Base-by-base conservation (phyloP, 1,140 invertebrate genomes). In the Drosophila melanica region DNA sequence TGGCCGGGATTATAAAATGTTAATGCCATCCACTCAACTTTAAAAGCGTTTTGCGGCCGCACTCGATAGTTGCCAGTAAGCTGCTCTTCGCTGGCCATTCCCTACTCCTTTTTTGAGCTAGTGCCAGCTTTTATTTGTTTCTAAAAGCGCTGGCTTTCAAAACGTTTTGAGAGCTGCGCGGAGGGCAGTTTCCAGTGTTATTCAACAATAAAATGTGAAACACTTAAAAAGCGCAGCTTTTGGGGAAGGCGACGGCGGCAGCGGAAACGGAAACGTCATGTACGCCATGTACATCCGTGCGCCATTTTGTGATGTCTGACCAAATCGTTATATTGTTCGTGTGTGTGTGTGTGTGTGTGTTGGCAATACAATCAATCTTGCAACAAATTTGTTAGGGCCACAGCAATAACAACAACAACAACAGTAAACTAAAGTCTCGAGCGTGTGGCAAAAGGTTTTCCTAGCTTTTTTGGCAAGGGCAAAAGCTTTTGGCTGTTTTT, bases 361-460 rank as follows among this genome's bases (percentile, higher is more conserved):
- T 37, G 72, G 82, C 79, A 72, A 82, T 89, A 89, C 82, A 89
- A 89, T 89, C 85, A 90, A 89, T 89, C 80, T 80, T 72, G 70
- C 77, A 72, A 67, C 84, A 76, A 89, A 89, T 89, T 89, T 89
- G 73, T 89, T 71, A 63, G 23, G 11, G 30, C 7, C 81, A 70
- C 72, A 50, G 67, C 77, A 39, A 58, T 51, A 59, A 69, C 47
- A 60, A 66, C 62, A 59, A 69, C 47, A 60, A 66, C 62, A 71
- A 69, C 50, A 67, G 55, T 9, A 7, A 51, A 8, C 18, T 12
- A 42, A 45, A 20, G 18, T 42, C 54, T 39, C n/a, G 48, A 73
- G 73, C 59, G 79, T 75, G 77, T 47, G 69, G 75, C 65, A 82
- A 78, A 78, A 73, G 81, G 68, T 45, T 42, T 65, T 23, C 41